Evolutionary conservation across 2,797 vertebrate genomes (phyloP).

Genomic region (Alca torda): DNA sequence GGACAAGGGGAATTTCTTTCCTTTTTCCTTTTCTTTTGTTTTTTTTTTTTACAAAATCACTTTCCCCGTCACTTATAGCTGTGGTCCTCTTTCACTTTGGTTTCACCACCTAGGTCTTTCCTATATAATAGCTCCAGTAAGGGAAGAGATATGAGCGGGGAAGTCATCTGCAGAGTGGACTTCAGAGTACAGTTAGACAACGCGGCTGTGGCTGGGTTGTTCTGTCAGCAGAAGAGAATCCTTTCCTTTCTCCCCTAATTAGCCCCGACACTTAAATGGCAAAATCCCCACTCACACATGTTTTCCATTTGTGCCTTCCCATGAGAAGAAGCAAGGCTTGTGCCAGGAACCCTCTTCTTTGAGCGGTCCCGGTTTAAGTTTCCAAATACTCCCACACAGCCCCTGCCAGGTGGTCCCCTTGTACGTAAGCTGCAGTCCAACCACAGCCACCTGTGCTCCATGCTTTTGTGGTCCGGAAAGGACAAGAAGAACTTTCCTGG

Average conservation of each 20-base stretch:
- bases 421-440: background rate
- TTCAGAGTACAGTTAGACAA: background rate
- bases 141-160: background rate
- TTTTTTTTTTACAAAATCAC: background rate
- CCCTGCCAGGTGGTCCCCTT: background rate
- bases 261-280: background rate
- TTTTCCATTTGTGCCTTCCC: background rate
- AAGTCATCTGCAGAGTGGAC: background rate
- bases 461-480: background rate
- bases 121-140: background rate
- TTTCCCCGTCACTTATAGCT: background rate
- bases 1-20: background rate
- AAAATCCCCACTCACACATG: background rate
- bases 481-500: background rate
- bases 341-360: background rate
- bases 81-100: background rate
- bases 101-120: background rate
- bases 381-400: background rate
- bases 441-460: background rate
- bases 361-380: background rate
- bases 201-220: rapidly evolving
- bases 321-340: background rate
- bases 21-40: background rate
- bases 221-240: background rate
- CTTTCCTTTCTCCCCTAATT: background rate